Conservation (phyloP, 1,140 invertebrate genomes). For the Drosophila watanabei region DNA sequence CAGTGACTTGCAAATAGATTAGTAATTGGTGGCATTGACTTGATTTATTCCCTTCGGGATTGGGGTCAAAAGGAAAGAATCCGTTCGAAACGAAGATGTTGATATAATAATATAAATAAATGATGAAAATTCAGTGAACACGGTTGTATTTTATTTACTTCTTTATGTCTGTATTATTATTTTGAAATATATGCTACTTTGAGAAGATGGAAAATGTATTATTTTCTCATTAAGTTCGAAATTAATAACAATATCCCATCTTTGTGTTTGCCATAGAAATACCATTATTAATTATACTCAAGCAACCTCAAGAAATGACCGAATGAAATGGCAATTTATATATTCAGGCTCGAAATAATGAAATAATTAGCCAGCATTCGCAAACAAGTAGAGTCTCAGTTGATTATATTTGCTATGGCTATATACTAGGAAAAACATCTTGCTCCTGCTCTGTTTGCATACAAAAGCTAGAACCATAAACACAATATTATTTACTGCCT, state of each 20-base stretch:
- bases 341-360: slow-evolving; percentile 5
- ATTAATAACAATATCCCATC: neutral
- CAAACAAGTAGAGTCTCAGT: neutral
- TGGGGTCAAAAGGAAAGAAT: neutral
- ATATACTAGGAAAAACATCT: slow-evolving; percentile 4
- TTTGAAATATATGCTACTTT: neutral
- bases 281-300: neutral
- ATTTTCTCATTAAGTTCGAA: neutral
- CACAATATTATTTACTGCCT: slow-evolving; percentile 9
- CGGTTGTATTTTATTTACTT: neutral
- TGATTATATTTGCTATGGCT: slow-evolving; percentile 11
- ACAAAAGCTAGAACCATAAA: neutral
- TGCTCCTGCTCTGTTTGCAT: neutral
- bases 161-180: neutral
- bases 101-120: neutral
- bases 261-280: neutral
- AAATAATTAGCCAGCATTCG: neutral
- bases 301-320: neutral
- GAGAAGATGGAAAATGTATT: too few species aligned
- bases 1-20: slow-evolving; percentile 36
- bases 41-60: slow-evolving; percentile 6
- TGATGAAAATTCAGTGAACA: neutral
- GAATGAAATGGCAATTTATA: slow-evolving; percentile 10
- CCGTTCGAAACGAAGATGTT: neutral
- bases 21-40: slow-evolving; percentile 40